Base-by-base conservation (phyloP, 2,113 vertebrate genomes). In the Xiphophorus maculatus region DNA sequence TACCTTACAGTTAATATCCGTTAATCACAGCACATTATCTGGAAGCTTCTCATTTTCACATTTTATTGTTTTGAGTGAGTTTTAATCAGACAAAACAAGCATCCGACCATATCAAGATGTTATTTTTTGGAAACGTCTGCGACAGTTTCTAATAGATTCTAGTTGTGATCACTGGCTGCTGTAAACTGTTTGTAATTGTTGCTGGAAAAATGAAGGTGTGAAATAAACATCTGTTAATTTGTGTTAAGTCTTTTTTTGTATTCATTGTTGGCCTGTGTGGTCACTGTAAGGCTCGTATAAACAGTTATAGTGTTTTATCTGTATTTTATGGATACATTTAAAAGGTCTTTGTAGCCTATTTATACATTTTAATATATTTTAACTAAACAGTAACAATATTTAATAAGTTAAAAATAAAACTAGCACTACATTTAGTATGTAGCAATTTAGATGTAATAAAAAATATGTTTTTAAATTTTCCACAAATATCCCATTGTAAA, bases 181-280 rank as follows among this genome's bases (percentile, higher is more conserved):
- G 63, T 79, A 35, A 84, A 25, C 17, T 19, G 19, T 58, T 12
- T 81, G 66, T 71, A 63, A 69, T 80, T 61, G 81, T 3, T 72
- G 54, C 42, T 90, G 87, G 73, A 73, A 69, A 77, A 80, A 78
- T 6, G 7, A 80, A 54, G 54, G 40, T 92, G 80, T 87, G 61
- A 90, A 93, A 90, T 93, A 92, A 93, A 85, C 81, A 6, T 81
- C 58, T 77, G 60, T 13, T 80, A 32, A 54, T 17, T 60, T 65
- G 37, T 68, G 32, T 69, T 25, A 10, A 58, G 51, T 58, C 51
- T 58, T n/a, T 25, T 51, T 37, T 27, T 14, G 14, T 29, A 28
- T 28, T 28, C 14, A 27, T 14, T 62, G 14, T 42, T 15, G 4
- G 40, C 40, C 12, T 42, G 14, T 42, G 40, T 42, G 40, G 40